Conservation (phyloP, 1,140 invertebrate species). For the Hylaeus volcanicus region DNA sequence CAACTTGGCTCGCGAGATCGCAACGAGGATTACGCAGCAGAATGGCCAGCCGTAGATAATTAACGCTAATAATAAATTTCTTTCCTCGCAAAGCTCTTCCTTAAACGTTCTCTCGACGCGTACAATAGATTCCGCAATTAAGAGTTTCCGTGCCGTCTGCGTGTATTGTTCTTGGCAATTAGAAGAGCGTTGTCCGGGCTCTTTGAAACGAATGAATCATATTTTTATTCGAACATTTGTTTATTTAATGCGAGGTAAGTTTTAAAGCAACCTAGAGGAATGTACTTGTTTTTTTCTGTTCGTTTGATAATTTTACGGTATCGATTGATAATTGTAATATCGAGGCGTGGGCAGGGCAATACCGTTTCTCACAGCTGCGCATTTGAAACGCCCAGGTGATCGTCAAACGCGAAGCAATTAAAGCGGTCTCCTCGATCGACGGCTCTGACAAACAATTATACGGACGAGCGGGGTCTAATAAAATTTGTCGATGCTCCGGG, state of each 20-base stretch:
- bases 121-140: background rate
- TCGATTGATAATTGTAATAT: background rate
- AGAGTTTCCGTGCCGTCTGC: background rate
- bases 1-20: background rate
- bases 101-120: background rate
- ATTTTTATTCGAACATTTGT: no score
- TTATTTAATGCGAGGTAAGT: no score
- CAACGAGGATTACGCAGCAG: slow-evolving; percentile 27
- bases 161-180: background rate
- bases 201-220: no score
- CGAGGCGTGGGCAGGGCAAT: background rate
- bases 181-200: background rate
- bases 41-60: slow-evolving; percentile 13
- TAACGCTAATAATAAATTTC: slow-evolving; percentile 3
- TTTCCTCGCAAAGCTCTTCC: background rate
- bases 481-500: background rate
- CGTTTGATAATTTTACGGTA: no score
- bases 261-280: no score
- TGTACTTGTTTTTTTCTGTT: no score
- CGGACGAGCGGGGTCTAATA: background rate
- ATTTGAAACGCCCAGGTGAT: background rate
- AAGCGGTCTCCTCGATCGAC: background rate
- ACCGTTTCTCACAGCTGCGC: background rate
- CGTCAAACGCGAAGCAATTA: background rate
- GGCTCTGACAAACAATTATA: background rate